phyloP scores from a whole-genome alignment of 1,140 invertebrate species.

The Hermatobates lingyangjiaoensis region DNA sequence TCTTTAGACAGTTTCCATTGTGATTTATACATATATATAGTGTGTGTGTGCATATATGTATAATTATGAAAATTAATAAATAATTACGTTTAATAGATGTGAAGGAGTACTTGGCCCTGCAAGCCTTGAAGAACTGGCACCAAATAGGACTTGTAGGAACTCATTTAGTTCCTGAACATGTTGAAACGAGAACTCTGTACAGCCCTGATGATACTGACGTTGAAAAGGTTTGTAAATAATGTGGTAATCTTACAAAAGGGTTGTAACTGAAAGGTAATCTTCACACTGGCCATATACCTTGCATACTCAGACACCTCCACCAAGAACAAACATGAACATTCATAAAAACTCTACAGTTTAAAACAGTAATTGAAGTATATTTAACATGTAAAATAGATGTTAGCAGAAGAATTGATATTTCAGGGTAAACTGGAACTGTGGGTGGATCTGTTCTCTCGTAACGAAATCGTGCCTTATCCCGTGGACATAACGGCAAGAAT shows the following conservation, averaged over 20 bases:
- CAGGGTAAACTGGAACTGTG: constrained; percentile 77
- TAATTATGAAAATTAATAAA: too few relatives aligned
- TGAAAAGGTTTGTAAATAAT: constrained; percentile 40
- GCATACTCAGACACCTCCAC: neutral
- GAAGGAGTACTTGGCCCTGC: constrained; percentile 11
- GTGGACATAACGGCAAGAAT: constrained; percentile 58
- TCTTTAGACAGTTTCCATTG: too few relatives aligned
- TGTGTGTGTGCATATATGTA: too few relatives aligned
- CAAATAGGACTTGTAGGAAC: constrained; percentile 54
- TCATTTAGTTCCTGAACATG: constrained; percentile 67
- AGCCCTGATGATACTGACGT: constrained; percentile 55
- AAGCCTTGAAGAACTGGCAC: constrained; percentile 28
- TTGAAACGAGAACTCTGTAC: constrained; percentile 66
- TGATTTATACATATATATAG: too few relatives aligned
- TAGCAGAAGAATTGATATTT: neutral
- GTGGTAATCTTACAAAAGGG: neutral
- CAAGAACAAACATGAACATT: neutral
- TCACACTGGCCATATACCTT: neutral
- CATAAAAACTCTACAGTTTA: neutral
- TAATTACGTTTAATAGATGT: too few relatives aligned
- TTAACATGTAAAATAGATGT: neutral
- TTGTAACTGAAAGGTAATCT: neutral
- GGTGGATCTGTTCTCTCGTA: constrained; percentile 68
- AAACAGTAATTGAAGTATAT: neutral
- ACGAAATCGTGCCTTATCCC: constrained; percentile 35